Base-by-base conservation (phyloP, 2,113 vertebrate genomes). In the Neotoma lepida region DNA sequence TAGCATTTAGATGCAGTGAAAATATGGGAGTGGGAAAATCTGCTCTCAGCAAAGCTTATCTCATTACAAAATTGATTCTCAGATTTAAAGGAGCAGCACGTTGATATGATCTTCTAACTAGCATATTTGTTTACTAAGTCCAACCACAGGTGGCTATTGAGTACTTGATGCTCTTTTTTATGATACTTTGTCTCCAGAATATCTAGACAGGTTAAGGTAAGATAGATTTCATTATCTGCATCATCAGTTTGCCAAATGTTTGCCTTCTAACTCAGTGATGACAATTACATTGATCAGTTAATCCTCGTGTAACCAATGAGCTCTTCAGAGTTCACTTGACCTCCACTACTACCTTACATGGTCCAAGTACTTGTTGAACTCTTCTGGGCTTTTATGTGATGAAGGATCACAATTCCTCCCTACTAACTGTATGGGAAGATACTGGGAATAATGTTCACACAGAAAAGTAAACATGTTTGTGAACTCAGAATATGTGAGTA, bases 171-270 rank as follows among this genome's bases (percentile, higher is more conserved):
- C 39, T 94, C 86, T 88, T n/a, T 3, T 76, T 46, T 63, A 73
- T 70, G 35, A 89, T 73, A 64, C 26, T 66, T 28, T 64, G 35
- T 86, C 77, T 63, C 84, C 46, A 86, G 39, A 80, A 95, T 78
- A 44, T 76, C 81, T 94, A 88, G 92, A 82, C 54, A 96, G 71
- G 68, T 61, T 93, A 90, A 93, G 80, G 66, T 70, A 95, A 85
- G 93, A 87, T 64, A 81, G 13, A 92, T 90, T 78, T 51, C 30
- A 49, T 51, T 2, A 71, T 41, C 33, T 86, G 10, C 78, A 90
- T 33, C 82, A 63, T 88, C 90, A 70, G 70, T 91, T 93, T 90
- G 64, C 44, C 86, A 91, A 84, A 92, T 22, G 81, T 86, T 97
- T 92, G 84, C 77, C 86, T 93, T 90, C 30, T 18, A 93, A 93